Evolutionary conservation across 2,113 vertebrate genomes (phyloP), one percentile per base, ranked within the genome.

Genomic region (Rynchops niger): DNA sequence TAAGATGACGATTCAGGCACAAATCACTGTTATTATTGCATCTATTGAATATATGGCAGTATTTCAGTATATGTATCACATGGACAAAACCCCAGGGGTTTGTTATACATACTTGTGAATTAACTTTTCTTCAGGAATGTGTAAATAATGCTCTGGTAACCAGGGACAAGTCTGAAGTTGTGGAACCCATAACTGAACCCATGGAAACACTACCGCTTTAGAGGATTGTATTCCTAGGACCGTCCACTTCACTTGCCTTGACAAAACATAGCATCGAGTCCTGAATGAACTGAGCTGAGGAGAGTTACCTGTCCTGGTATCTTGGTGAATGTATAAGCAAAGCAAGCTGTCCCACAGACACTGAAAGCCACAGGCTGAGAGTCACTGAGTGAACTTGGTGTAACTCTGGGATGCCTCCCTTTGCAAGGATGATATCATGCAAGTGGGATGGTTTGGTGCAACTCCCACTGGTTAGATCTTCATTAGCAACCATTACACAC

Each of bases 381-480:
- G 65, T 40, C 15, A 6, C 66, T 47, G 79, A 83, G 42, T 71
- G 85, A 93, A 45, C n/a, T 91, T 8, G 7, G 53, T 4, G 14
- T 73, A 69, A 86, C 72, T 69, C n/a, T 1, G 7, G 40, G 58
- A 78, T 94, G 66, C 58, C 78, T 96, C 67, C 61, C 67, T 89
- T 65, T 32, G 65, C 74, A 63, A 21, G 59, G 92, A 96, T 95
- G 89, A 53, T 78, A 92, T 95, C 96, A 97, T 12, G 2, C 4
- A 2, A 88, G 61, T 87, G 92, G 87, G 94, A 90, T 69, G 84
- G 38, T 74, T 92, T 77, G 74, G 45, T 87, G 81, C 95, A 97
- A 94, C 92, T 97, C 93, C 92, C 79, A 77, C 65, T 90, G 82
- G 43, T 80, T 97, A 95, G 76, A 69, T 90, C 88, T 87, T 95